A percentile compares a stretch with the other conserved stretches of the same genome.
phyloP scores from a whole-genome alignment of 2,888 invertebrate species.

The Tryphoninae sp. region DNA sequence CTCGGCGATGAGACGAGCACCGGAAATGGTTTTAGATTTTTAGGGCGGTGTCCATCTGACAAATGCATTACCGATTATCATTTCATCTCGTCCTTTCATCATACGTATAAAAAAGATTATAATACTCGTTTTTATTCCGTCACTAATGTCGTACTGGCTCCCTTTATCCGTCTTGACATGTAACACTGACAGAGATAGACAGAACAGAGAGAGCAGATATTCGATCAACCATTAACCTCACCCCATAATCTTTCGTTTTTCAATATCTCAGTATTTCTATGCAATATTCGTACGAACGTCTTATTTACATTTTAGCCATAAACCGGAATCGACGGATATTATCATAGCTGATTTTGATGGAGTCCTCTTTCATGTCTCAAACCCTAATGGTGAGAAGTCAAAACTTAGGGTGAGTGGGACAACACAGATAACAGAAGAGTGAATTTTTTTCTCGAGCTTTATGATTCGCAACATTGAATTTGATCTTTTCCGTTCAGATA shows the following conservation, averaged over 20 bases:
- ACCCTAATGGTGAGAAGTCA: conserved; percentile 97
- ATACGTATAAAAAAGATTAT: conserved; percentile 8
- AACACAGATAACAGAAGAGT: neutral
- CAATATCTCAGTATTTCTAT: neutral
- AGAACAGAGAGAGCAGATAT: neutral
- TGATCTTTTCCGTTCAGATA: conserved; percentile 84
- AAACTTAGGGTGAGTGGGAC: conserved; percentile 93
- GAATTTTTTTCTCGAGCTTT: neutral
- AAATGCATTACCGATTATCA: conserved; percentile 41
- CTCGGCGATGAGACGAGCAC: neutral
- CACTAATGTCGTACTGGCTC: neutral
- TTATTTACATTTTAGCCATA: conserved; percentile 87
- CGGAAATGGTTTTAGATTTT: conserved; percentile 38
- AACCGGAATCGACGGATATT: conserved; percentile 97
- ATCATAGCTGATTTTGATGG: conserved; percentile 99
- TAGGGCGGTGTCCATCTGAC: conserved; percentile 74
- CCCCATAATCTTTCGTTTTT: conserved; percentile 14
- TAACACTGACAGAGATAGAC: neutral
- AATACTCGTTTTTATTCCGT: neutral
- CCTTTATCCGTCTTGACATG: neutral
- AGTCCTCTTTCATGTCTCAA: conserved; percentile 98
- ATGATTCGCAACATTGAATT: neutral
- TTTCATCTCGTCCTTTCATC: conserved; percentile 31
- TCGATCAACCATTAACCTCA: conserved; percentile 59
- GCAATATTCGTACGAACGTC: neutral